These are phyloP conservation scores for Drepanosiphum platanoidis DNA, from an alignment of 2,888 invertebrate genomes.

Conservation along the genomic window DNA sequence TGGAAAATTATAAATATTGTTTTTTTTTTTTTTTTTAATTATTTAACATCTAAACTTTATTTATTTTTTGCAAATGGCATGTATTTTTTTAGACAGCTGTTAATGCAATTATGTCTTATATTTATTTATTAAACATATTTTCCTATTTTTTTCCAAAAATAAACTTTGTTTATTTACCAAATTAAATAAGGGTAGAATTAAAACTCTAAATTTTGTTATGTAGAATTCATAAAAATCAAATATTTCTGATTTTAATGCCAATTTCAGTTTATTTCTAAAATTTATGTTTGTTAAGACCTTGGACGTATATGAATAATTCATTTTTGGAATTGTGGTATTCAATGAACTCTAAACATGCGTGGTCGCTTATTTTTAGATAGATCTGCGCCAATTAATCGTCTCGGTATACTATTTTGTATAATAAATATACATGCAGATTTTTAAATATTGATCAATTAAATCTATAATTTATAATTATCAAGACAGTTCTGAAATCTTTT, in stretches of 20 bases:
- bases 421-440: no score
- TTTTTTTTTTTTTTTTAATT: slow-evolving; percentile 29
- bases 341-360: no score
- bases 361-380: no score
- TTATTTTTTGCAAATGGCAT: slow-evolving; percentile 35
- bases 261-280: background rate
- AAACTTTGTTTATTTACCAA: slow-evolving; percentile 33
- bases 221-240: background rate
- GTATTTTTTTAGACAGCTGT: slow-evolving; percentile 45
- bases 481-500: no score
- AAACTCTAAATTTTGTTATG: background rate
- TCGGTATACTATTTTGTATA: no score
- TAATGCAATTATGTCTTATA: slow-evolving; percentile 49
- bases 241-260: background rate
- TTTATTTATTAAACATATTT: slow-evolving; percentile 54
- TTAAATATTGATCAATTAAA: no score
- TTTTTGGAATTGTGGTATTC: background rate
- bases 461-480: no score
- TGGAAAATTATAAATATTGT: slow-evolving; percentile 32
- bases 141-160: slow-evolving; percentile 49
- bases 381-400: no score
- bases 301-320: background rate
- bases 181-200: background rate
- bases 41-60: slow-evolving; percentile 38
- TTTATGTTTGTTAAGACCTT: background rate